Evolutionary conservation across 35 echinoderm and acorn worm genomes (phyloP).

Genomic region (Holothuria glaberrima): DNA sequence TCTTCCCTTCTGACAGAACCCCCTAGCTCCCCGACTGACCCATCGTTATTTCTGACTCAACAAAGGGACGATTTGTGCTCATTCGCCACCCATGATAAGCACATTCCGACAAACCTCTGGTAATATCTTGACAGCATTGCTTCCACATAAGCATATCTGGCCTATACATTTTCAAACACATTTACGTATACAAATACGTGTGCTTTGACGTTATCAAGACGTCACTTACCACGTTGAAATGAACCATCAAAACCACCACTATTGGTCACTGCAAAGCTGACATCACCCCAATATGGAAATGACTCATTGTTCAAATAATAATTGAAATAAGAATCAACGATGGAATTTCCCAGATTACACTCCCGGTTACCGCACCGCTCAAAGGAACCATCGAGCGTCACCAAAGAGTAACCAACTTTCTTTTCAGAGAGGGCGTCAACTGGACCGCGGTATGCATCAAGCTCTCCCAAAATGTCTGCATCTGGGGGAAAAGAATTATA

Average conservation of each 20-base stretch:
- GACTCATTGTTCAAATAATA: constrained; percentile 9
- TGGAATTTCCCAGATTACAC: constrained; percentile 82
- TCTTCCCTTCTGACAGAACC: no score
- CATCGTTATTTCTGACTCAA: no score
- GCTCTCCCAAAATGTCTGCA: constrained; percentile 18
- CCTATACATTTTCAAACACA: no score
- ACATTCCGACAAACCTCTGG: no score
- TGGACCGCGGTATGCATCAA: constrained; percentile 47
- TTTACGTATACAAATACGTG: no score
- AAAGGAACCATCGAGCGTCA: constrained; percentile 52
- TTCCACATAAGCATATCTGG: no score
- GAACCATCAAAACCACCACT: constrained; percentile 58
- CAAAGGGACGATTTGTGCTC: no score
- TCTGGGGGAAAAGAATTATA: constrained; percentile 26
- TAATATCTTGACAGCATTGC: no score
- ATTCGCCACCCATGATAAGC: no score
- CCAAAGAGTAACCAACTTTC: constrained; percentile 61
- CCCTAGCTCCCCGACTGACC: no score
- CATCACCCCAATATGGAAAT: constrained; percentile 55
- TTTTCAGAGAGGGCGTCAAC: constrained; percentile 57
- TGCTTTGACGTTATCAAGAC: no score
- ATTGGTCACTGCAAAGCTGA: constrained; percentile 68
- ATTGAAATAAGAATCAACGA: constrained; percentile 74
- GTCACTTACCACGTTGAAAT: constrained; percentile 59
- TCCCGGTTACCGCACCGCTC: constrained; percentile 57